These are phyloP conservation scores for Tipula lateralis DNA, from an alignment of 2,888 invertebrate genomes.

Conservation along the genomic window DNA sequence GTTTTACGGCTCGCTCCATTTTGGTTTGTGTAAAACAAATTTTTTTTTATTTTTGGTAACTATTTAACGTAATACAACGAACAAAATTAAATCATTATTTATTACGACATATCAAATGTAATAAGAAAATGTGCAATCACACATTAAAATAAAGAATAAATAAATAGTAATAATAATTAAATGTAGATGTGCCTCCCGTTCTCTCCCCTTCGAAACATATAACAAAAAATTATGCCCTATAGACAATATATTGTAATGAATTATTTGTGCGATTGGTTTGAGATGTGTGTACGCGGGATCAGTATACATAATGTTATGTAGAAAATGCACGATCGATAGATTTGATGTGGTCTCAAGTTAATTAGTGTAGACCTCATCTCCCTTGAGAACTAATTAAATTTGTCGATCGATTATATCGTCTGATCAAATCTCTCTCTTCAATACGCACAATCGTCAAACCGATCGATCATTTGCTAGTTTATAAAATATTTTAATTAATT, in stretches of 20 bases:
- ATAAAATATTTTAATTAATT: background rate
- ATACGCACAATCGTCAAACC: background rate
- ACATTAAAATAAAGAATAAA: background rate
- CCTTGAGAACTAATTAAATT: background rate
- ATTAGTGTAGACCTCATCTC: background rate
- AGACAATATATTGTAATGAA: background rate
- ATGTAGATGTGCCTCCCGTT: background rate
- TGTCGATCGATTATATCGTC: background rate
- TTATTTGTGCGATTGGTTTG: background rate
- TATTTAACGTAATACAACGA: background rate
- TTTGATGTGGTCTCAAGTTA: background rate
- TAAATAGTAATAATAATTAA: background rate
- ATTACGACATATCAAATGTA: constrained; percentile 19
- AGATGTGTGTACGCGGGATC: background rate
- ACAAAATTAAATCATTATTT: background rate
- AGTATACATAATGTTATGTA: background rate
- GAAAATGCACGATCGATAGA: background rate
- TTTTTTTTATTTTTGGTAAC: background rate
- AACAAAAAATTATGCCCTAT: background rate
- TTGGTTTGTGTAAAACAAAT: background rate
- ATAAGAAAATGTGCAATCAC: constrained; percentile 11
- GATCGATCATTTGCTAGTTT: background rate
- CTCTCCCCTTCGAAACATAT: background rate
- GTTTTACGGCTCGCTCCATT: background rate
- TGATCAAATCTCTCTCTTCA: background rate